Conservation (phyloP, 1,140 invertebrate genomes). For the Pseudomyrmex cubaensis region DNA sequence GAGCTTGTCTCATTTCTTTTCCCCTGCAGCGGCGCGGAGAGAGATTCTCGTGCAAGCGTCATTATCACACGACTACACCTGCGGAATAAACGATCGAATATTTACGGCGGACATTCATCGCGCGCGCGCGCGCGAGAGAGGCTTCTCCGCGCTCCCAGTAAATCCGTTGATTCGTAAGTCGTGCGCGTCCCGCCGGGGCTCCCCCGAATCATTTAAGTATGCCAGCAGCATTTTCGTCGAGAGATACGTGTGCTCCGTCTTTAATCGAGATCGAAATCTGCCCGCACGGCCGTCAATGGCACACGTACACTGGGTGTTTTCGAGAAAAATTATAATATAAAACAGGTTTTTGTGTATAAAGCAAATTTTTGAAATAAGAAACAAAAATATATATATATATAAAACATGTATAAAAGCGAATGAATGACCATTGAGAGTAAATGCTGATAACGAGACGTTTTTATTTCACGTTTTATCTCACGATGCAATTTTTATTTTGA, state of each 20-base stretch:
- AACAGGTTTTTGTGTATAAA: not conserved
- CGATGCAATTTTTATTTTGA: not conserved
- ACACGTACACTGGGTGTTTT: not conserved
- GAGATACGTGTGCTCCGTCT: slow-evolving; percentile 74
- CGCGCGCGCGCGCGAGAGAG: slow-evolving; percentile 37
- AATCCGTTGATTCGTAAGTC: slow-evolving; percentile 70
- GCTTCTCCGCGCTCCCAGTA: slow-evolving; percentile 32
- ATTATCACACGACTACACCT: slow-evolving; percentile 71
- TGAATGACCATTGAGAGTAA: not conserved
- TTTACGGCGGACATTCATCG: slow-evolving; percentile 56
- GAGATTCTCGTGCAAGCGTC: slow-evolving; percentile 48
- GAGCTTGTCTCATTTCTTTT: slow-evolving; percentile 51
- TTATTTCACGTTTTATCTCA: not conserved
- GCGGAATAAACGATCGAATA: slow-evolving; percentile 72
- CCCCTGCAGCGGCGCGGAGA: not conserved
- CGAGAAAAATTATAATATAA: not conserved
- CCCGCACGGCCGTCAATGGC: slow-evolving; percentile 55
- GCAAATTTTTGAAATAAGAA: too few relatives aligned
- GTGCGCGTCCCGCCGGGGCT: slow-evolving; percentile 60
- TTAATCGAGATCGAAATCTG: slow-evolving; percentile 76
- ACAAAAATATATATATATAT: too few relatives aligned
- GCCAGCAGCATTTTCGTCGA: slow-evolving; percentile 70
- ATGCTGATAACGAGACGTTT: not conserved
- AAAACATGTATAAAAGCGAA: not conserved
- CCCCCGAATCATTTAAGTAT: slow-evolving; percentile 68